Percentiles rank a stretch among this genome's conserved stretches.
phyloP scores from a whole-genome alignment of 2,888 invertebrate genomes.

The Scelioninae gen. 1 region DNA sequence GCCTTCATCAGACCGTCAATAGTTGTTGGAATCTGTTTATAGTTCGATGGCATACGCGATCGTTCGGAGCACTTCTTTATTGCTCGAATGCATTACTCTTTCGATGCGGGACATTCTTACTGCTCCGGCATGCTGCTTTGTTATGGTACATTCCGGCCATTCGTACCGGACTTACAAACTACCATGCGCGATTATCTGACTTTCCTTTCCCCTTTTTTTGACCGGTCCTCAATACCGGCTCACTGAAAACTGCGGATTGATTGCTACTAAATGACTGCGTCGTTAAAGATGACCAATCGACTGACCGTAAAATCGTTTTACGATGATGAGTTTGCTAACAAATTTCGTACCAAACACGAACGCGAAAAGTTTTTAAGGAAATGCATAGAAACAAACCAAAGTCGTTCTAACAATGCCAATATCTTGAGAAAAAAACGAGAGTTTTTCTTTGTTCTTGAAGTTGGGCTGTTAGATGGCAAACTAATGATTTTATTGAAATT shows the following conservation, averaged over 20 bases:
- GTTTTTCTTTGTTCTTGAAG: slow-evolving; percentile 1
- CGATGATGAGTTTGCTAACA: slow-evolving; percentile 4
- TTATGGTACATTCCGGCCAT: slow-evolving; percentile 45
- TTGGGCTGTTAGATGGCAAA: slow-evolving; percentile 20
- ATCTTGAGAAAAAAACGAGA: not conserved
- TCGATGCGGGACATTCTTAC: slow-evolving; percentile 55
- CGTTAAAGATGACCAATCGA: slow-evolving; percentile 24
- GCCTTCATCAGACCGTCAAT: slow-evolving; percentile 35
- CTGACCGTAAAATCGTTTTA: slow-evolving; percentile 10
- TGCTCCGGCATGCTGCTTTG: slow-evolving; percentile 41
- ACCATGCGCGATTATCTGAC: slow-evolving; percentile 29
- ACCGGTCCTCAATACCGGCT: slow-evolving; percentile 3
- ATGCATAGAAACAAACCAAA: slow-evolving; percentile 14
- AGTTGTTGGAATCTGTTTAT: slow-evolving; percentile 56
- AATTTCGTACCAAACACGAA: not conserved
- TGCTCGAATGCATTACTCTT: slow-evolving; percentile 47
- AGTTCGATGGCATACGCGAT: slow-evolving; percentile 44
- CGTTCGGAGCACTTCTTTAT: slow-evolving; percentile 40
- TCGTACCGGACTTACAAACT: slow-evolving; percentile 38
- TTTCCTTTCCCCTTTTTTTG: slow-evolving; percentile 20
- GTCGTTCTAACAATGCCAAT: slow-evolving; percentile 19
- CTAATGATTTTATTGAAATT: slow-evolving; percentile 19
- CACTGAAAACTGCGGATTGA: slow-evolving; percentile 26
- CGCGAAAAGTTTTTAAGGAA: slow-evolving; percentile 17
- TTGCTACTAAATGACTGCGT: slow-evolving; percentile 29